These are phyloP conservation scores for Pluvianellus socialis DNA, from an alignment of 2,113 vertebrate genomes.

Conservation along the genomic window DNA sequence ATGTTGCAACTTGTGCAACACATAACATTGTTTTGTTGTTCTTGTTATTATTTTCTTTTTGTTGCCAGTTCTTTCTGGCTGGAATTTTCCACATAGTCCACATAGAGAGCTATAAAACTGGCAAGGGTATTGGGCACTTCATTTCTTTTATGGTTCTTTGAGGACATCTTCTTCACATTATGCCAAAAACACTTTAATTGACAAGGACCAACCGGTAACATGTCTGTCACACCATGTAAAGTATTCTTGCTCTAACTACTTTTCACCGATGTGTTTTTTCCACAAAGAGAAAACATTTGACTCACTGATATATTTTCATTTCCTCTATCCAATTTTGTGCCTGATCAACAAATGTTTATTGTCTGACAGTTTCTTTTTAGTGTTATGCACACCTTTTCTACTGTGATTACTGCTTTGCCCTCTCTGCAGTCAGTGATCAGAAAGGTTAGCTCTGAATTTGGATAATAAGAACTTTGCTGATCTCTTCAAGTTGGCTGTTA, in stretches of 20 bases:
- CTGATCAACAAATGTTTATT: constrained; percentile 11
- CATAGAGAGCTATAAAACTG: background rate
- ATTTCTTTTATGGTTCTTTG: background rate
- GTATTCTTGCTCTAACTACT: background rate
- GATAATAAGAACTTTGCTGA: constrained; percentile 61
- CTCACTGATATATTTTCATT: background rate
- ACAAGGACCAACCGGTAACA: background rate
- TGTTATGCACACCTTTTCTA: constrained; percentile 23
- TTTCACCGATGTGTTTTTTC: background rate
- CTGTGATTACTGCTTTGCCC: constrained; percentile 18
- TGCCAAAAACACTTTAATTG: background rate
- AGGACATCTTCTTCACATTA: background rate
- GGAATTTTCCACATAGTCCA: constrained; percentile 2
- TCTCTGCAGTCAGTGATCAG: background rate
- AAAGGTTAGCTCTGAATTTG: constrained; percentile 38
- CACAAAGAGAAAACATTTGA: background rate
- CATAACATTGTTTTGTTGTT: background rate
- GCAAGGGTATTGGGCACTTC: background rate
- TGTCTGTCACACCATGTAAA: background rate
- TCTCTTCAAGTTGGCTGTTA: constrained; percentile 45
- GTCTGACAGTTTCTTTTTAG: background rate
- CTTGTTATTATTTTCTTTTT: background rate
- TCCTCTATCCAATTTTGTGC: background rate
- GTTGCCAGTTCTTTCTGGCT: background rate
- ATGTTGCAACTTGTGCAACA: background rate